Conservation (phyloP, 2,888 invertebrate genomes). For the Sericinus montela region DNA sequence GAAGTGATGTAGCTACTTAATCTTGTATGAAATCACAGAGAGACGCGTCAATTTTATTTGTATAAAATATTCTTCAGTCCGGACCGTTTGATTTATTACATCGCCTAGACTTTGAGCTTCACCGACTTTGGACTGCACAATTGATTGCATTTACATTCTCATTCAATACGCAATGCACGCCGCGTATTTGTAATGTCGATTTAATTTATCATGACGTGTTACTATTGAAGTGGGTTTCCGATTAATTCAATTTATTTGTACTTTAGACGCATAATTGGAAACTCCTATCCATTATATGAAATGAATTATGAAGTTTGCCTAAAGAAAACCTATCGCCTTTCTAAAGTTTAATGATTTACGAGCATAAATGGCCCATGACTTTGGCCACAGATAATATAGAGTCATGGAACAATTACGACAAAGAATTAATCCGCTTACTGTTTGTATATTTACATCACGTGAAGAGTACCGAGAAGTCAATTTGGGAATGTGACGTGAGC, state of each 20-base stretch:
- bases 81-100: conserved; percentile 14
- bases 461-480: too few relatives aligned
- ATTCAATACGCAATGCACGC: conserved; percentile 1
- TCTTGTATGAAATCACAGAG: too few relatives aligned
- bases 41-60: too few relatives aligned
- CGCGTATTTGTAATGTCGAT: conserved; percentile 4
- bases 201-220: conserved; percentile 11
- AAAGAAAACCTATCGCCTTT: too few relatives aligned
- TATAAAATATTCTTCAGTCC: not conserved
- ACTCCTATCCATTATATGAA: not conserved
- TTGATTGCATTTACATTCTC: conserved; percentile 12
- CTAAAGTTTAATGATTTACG: too few relatives aligned
- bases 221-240: conserved; percentile 9
- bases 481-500: too few relatives aligned
- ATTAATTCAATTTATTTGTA: conserved; percentile 4
- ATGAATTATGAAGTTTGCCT: not conserved
- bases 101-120: conserved; percentile 5
- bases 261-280: conserved; percentile 1
- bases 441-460: too few relatives aligned
- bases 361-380: too few relatives aligned
- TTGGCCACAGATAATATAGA: too few relatives aligned
- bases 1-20: too few relatives aligned
- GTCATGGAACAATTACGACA: too few relatives aligned
- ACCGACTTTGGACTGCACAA: conserved; percentile 9
- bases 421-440: too few relatives aligned